Evolutionary conservation across 2,113 vertebrate species (phyloP).

Genomic region (Syngnathus floridae): DNA sequence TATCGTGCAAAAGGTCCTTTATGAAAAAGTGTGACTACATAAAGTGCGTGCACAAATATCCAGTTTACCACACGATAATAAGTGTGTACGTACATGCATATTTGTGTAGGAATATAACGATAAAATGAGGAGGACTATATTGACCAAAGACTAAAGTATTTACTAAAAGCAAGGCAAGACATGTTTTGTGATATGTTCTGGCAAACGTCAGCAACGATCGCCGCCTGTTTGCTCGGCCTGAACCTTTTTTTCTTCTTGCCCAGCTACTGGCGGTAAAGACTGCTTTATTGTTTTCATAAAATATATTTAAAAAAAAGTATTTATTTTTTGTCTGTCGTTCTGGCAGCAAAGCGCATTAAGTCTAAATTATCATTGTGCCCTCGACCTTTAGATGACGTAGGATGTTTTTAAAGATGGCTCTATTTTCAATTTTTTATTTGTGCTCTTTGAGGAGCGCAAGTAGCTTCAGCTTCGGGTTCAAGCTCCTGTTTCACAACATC

Average conservation of each 20-base stretch:
- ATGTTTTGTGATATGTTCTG: conserved; percentile 53
- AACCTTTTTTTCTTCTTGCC: conserved; percentile 30
- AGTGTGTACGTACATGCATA: conserved; percentile 69
- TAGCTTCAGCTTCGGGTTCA: conserved; percentile 25
- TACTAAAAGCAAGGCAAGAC: conserved; percentile 66
- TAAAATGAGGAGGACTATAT: conserved; percentile 67
- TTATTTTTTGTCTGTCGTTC: conserved; percentile 49
- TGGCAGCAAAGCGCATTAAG: conserved; percentile 41
- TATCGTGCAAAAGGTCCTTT: conserved; percentile 73
- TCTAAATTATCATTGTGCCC: conserved; percentile 33
- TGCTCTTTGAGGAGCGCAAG: conserved; percentile 23
- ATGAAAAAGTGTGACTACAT: conserved; percentile 66
- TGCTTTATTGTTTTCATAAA: conserved; percentile 43
- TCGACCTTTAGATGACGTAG: conserved; percentile 17
- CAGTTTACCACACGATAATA: conserved; percentile 67
- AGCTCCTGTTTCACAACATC: conserved; percentile 28
- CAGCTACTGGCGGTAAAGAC: conserved; percentile 33
- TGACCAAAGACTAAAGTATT: conserved; percentile 78
- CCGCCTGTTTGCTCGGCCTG: conserved; percentile 19
- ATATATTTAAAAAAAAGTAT: conserved; percentile 13
- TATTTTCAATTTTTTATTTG: conserved; percentile 37
- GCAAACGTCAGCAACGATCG: conserved; percentile 47
- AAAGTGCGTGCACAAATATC: conserved; percentile 65
- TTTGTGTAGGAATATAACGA: conserved; percentile 71
- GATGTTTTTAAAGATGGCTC: conserved; percentile 35